These are phyloP conservation scores for Danio aesculapii DNA, from an alignment of 2,797 vertebrate species.

Conservation along the genomic window DNA sequence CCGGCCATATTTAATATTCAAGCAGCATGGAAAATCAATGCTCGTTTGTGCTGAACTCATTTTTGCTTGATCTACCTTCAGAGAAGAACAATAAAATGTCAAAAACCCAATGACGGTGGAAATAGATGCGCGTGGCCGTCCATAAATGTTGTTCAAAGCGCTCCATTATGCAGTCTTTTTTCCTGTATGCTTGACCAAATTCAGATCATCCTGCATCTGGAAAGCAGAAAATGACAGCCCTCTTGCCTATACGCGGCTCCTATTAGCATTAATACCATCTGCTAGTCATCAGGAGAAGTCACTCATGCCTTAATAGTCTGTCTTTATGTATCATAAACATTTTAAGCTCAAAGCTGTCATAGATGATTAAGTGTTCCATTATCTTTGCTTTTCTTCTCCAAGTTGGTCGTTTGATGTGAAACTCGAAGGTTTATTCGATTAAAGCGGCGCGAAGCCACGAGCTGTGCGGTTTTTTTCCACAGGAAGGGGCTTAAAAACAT, in stretches of 20 bases:
- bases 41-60: constrained; percentile 25
- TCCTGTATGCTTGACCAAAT: constrained; percentile 49
- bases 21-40: constrained; percentile 47
- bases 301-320: constrained; percentile 79
- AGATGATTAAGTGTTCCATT: constrained; percentile 83
- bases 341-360: constrained; percentile 70
- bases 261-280: constrained; percentile 76
- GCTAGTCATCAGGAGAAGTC: constrained; percentile 81
- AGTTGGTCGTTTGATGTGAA: constrained; percentile 51
- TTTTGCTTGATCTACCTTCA: constrained; percentile 10
- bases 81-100: constrained; percentile 37
- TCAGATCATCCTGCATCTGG: constrained; percentile 46
- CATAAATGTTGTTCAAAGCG: constrained; percentile 31
- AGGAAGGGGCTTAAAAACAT: constrained; percentile 3
- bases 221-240: constrained; percentile 35
- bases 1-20: constrained; percentile 44
- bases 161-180: constrained; percentile 17
- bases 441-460: neutral
- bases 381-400: constrained; percentile 75
- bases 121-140: constrained; percentile 29
- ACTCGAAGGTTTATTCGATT: constrained; percentile 2
- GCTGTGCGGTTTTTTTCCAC: neutral
- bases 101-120: constrained; percentile 36
- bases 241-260: constrained; percentile 26
- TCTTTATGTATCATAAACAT: constrained; percentile 70